Evolutionary conservation across 2,797 vertebrate genomes (phyloP).

Genomic region (Erithacus rubecula): DNA sequence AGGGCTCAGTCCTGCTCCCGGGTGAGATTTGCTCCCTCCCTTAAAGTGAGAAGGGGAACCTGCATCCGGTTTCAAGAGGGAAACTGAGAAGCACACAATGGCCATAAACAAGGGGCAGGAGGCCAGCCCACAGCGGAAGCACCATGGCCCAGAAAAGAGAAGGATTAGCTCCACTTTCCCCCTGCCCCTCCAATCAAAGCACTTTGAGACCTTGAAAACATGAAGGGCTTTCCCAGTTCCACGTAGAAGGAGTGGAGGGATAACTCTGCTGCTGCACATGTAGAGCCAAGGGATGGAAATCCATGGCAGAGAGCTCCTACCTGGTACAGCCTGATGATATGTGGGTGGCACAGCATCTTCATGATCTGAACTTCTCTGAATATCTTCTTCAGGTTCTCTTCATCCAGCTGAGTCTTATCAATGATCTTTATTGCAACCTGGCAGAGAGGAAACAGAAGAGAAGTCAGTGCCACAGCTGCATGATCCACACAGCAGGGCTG

Average conservation of each 20-base stretch:
- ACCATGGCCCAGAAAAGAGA: background rate
- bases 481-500: background rate
- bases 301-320: constrained; percentile 58
- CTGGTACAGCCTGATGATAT: constrained; percentile 98
- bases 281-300: background rate
- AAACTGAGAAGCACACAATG: constrained; percentile 21
- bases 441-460: background rate
- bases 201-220: background rate
- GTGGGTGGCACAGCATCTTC: constrained; percentile 98
- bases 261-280: rapidly evolving
- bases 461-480: background rate
- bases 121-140: background rate
- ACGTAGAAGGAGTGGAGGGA: rapidly evolving
- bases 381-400: constrained; percentile 99
- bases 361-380: constrained; percentile 99
- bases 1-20: background rate
- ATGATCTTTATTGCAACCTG: constrained; percentile 99
- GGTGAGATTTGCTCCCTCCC: background rate
- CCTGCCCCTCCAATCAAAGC: background rate
- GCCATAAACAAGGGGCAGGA: constrained; percentile 25
- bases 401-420: constrained; percentile 97
- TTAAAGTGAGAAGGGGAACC: background rate
- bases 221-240: background rate
- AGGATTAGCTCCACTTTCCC: background rate
- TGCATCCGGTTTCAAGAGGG: background rate